Evolutionary conservation across 2,888 invertebrate species (phyloP).

Genomic region (Bibio marci): DNA sequence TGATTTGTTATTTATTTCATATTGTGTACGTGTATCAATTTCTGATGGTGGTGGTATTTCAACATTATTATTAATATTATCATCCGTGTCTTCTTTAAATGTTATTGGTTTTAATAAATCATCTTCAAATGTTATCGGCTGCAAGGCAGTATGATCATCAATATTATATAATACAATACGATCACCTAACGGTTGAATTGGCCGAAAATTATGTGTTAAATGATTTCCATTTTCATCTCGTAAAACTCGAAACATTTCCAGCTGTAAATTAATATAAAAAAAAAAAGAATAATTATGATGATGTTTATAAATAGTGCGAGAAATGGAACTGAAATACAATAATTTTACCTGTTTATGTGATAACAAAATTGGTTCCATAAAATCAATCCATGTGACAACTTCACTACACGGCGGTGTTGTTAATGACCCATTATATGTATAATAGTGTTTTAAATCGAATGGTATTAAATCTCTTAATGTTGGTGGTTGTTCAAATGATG

Average conservation of each 20-base stretch:
- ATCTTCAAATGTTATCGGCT: too few relatives aligned
- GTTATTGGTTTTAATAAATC: too few relatives aligned
- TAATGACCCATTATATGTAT: slow-evolving; percentile 69
- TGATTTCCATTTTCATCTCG: slow-evolving; percentile 41
- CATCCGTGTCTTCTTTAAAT: too few relatives aligned
- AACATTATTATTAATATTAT: too few relatives aligned
- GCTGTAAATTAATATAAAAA: slow-evolving; percentile 32
- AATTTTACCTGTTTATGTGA: slow-evolving; percentile 46
- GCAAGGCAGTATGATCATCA: neutral
- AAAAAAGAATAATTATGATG: too few relatives aligned
- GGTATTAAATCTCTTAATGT: slow-evolving; percentile 37
- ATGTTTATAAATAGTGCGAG: too few relatives aligned
- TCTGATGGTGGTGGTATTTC: too few relatives aligned
- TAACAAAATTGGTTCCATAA: slow-evolving; percentile 49
- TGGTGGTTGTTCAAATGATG: slow-evolving; percentile 32
- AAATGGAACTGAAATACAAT: too few relatives aligned
- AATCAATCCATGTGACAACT: slow-evolving; percentile 75
- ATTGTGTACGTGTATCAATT: too few relatives aligned
- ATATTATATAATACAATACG: slow-evolving; percentile 33
- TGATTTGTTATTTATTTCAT: too few relatives aligned
- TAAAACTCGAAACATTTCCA: slow-evolving; percentile 53
- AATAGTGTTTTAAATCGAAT: slow-evolving; percentile 44
- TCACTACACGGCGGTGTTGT: slow-evolving; percentile 78
- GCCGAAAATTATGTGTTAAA: slow-evolving; percentile 65
- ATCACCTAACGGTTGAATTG: slow-evolving; percentile 60